Percentiles rank a stretch among this genome's conserved stretches.
These are phyloP conservation scores for Drosophila tanythrix DNA, from an alignment of 2,888 invertebrate genomes.

Conservation along the genomic window DNA sequence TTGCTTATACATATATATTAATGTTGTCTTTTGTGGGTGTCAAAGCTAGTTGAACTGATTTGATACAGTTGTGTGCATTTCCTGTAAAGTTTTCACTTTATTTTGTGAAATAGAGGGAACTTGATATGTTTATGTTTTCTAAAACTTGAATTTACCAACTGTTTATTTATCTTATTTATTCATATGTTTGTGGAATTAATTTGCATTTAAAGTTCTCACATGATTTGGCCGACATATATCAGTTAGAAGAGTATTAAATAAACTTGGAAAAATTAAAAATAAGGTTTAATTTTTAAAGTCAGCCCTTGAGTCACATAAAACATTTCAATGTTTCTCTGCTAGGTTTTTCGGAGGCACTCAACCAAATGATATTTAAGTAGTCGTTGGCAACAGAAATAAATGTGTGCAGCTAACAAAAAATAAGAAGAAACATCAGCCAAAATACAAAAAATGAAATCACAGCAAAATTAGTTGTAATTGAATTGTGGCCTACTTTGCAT, in stretches of 20 bases:
- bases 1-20: background rate
- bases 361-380: background rate
- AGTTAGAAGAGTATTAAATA: background rate
- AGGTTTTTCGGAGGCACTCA: background rate
- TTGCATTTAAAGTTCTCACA: background rate
- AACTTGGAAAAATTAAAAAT: background rate
- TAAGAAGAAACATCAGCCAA: constrained; percentile 4
- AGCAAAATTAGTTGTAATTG: constrained; percentile 76
- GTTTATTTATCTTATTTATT: background rate
- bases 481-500: constrained; percentile 60
- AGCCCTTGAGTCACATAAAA: background rate
- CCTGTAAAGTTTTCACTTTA: background rate
- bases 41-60: constrained; percentile 9
- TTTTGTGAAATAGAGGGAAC: no score
- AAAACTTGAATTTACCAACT: background rate
- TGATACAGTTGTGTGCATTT: background rate
- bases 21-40: constrained; percentile 3
- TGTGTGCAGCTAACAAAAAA: background rate
- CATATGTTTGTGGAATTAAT: background rate
- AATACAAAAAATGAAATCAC: constrained; percentile 67
- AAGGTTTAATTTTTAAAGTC: background rate
- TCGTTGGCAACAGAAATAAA: constrained; percentile 27
- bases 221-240: background rate
- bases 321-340: background rate
- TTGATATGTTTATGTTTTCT: background rate